Percentiles rank a stretch among this genome's conserved stretches.
These are phyloP conservation scores for Ernsta delagoae DNA, from an alignment of 2,888 invertebrate species.

Conservation along the genomic window DNA sequence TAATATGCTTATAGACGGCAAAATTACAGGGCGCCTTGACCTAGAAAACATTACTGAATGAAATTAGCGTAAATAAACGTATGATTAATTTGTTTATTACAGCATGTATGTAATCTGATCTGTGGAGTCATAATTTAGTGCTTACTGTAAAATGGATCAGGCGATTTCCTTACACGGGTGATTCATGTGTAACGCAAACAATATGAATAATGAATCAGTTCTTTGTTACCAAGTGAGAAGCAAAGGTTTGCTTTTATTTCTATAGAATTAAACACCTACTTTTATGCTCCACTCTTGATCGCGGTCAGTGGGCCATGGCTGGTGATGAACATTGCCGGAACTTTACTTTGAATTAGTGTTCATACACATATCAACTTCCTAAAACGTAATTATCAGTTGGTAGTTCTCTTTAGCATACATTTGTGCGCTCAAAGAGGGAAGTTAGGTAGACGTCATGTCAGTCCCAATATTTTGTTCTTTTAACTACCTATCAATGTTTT, in stretches of 20 bases:
- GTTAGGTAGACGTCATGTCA: no score
- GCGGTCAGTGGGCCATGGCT: constrained; percentile 80
- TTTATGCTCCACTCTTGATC: constrained; percentile 64
- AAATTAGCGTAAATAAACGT: constrained; percentile 11
- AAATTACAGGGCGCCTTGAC: constrained; percentile 17
- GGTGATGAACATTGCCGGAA: constrained; percentile 73
- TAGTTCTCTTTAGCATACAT: background rate
- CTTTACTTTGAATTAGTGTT: constrained; percentile 43
- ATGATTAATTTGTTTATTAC: constrained; percentile 26
- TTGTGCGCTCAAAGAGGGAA: background rate
- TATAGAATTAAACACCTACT: constrained; percentile 62
- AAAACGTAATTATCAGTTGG: background rate
- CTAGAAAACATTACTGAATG: constrained; percentile 17
- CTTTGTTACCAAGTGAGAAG: constrained; percentile 35
- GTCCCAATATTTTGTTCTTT: no score
- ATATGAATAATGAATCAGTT: constrained; percentile 37
- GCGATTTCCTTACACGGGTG: constrained; percentile 27
- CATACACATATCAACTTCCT: constrained; percentile 13
- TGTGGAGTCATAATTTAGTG: constrained; percentile 32
- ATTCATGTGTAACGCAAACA: constrained; percentile 31
- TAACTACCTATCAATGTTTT: no score
- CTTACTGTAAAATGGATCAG: constrained; percentile 34
- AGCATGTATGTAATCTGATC: constrained; percentile 26
- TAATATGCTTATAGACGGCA: background rate
- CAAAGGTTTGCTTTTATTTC: constrained; percentile 42